Percentiles rank a stretch among this genome's conserved stretches.
Evolutionary conservation across 1,140 invertebrate genomes (phyloP).

Genomic region (Aleiodes sp.): DNA sequence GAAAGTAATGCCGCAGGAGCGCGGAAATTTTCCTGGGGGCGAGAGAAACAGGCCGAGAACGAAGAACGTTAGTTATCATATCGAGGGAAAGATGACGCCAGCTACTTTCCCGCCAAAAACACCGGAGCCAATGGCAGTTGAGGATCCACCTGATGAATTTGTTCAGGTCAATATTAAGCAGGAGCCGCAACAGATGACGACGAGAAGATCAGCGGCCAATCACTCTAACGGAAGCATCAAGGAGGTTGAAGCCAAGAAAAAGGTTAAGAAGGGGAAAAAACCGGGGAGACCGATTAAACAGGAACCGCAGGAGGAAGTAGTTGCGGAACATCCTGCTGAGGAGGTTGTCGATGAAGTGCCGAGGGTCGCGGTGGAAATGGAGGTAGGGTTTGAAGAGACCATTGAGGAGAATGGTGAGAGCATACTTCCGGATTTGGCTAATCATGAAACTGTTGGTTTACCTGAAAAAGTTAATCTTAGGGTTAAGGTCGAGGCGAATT

Average conservation of each 20-base stretch:
- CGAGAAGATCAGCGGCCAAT: constrained; percentile 38
- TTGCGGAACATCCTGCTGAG: neutral
- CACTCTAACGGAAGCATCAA: neutral
- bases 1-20: constrained; percentile 61
- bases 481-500: constrained; percentile 52
- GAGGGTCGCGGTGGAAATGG: constrained; percentile 18
- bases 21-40: constrained; percentile 57
- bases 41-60: constrained; percentile 70
- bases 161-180: constrained; percentile 25
- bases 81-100: constrained; percentile 64
- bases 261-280: constrained; percentile 45
- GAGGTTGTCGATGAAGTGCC: neutral
- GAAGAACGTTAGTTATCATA: constrained; percentile 73
- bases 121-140: constrained; percentile 38
- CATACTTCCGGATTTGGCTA: constrained; percentile 51
- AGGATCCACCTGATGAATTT: constrained; percentile 39
- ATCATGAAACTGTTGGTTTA: constrained; percentile 43
- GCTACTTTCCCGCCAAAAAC: constrained; percentile 52
- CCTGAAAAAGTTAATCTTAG: constrained; percentile 52
- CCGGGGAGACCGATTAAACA: constrained; percentile 45
- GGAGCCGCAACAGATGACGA: constrained; percentile 49
- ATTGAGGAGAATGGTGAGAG: constrained; percentile 44
- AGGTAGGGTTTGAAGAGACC: constrained; percentile 19
- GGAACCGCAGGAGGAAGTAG: constrained; percentile 50
- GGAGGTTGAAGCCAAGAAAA: neutral